Percentiles rank a stretch among this genome's conserved stretches.
Evolutionary conservation across 2,888 invertebrate genomes (phyloP).

Genomic region (Ryuthela nishihirai): DNA sequence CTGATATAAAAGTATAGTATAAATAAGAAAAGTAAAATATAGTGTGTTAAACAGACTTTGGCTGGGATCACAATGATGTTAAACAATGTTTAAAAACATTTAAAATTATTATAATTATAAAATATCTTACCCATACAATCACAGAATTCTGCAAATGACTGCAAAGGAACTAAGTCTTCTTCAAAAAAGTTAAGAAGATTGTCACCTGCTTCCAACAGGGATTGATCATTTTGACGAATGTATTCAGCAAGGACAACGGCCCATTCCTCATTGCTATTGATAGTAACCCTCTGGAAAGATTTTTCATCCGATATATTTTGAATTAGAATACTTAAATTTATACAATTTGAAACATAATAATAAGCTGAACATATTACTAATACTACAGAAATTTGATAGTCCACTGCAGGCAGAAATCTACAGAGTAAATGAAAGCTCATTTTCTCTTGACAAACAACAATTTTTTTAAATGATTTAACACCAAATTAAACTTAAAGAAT

Average conservation of each 20-base stretch:
- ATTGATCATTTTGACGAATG: slow-evolving; percentile 89
- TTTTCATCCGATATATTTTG: too few relatives aligned
- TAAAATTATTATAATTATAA: slow-evolving; percentile 4
- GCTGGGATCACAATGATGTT: neutral
- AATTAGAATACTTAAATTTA: too few relatives aligned
- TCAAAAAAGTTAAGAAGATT: slow-evolving; percentile 74
- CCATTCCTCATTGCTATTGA: slow-evolving; percentile 68
- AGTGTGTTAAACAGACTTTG: too few relatives aligned
- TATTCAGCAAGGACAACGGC: slow-evolving; percentile 83
- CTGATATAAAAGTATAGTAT: neutral
- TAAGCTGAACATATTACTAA: too few relatives aligned
- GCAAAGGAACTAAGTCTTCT: slow-evolving; percentile 83
- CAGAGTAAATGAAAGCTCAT: slow-evolving; percentile 14
- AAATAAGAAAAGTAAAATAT: neutral
- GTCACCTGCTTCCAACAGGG: slow-evolving; percentile 81
- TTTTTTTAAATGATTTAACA: too few relatives aligned
- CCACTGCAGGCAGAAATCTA: slow-evolving; percentile 16
- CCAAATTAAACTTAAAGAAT: too few relatives aligned
- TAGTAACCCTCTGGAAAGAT: slow-evolving; percentile 58
- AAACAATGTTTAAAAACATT: slow-evolving; percentile 2
- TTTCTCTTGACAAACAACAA: too few relatives aligned
- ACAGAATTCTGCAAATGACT: slow-evolving; percentile 86
- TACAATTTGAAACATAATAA: too few relatives aligned
- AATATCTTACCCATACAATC: slow-evolving; percentile 73
- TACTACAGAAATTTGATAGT: too few relatives aligned